Conservation (phyloP, 1,140 invertebrate species). For the Macrotrachela quadricornifera region DNA sequence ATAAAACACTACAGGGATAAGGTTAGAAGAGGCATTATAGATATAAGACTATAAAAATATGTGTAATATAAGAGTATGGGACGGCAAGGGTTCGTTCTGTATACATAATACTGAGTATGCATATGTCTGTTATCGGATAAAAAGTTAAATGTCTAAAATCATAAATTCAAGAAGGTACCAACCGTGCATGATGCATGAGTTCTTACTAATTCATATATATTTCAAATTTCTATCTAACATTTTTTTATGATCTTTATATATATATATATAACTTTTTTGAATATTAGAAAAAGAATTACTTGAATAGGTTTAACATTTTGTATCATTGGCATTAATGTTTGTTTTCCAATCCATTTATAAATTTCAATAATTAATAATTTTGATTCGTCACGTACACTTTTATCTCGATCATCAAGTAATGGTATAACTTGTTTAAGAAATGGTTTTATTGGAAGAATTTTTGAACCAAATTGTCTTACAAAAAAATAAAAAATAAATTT, state of each 20-base stretch:
- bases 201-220: too few species aligned
- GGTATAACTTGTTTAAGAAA: slow-evolving; percentile 62
- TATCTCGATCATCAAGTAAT: slow-evolving; percentile 71
- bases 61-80: too few species aligned
- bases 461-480: slow-evolving; percentile 60
- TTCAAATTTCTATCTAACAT: too few species aligned
- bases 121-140: too few species aligned
- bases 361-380: slow-evolving; percentile 70
- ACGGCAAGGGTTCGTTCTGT: too few species aligned
- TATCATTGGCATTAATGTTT: slow-evolving; percentile 64
- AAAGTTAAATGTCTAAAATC: too few species aligned
- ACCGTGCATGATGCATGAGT: too few species aligned
- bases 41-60: too few species aligned
- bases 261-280: not conserved
- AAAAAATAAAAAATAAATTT: slow-evolving; percentile 17
- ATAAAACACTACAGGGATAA: too few species aligned
- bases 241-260: not conserved
- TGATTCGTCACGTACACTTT: slow-evolving; percentile 67
- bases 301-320: slow-evolving; percentile 51
- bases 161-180: too few species aligned
- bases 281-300: slow-evolving; percentile 17
- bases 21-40: too few species aligned
- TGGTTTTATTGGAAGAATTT: slow-evolving; percentile 67
- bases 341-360: slow-evolving; percentile 68
- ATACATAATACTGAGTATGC: too few species aligned